A percentile compares a stretch with the other conserved stretches of the same genome.
phyloP scores from a whole-genome alignment of 1,140 invertebrate genomes.

The Papilio glaucus region DNA sequence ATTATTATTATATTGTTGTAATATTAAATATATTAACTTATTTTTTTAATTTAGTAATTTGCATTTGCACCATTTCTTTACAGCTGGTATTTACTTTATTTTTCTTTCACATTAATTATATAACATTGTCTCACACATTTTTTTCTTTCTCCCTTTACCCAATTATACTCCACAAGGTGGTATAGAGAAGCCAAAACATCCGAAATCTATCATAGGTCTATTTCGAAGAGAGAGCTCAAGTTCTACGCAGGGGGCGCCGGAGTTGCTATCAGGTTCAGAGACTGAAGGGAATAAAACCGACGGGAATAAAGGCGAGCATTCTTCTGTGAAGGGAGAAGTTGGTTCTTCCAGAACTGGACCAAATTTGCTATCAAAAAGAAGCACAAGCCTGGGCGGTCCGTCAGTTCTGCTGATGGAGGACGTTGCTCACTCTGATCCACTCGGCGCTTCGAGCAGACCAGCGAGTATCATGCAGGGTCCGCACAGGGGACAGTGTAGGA shows the following conservation, averaged over 20 bases:
- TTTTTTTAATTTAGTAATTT: not conserved
- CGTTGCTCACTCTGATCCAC: slow-evolving; percentile 81
- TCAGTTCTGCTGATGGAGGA: slow-evolving; percentile 84
- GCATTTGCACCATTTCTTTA: slow-evolving; percentile 13
- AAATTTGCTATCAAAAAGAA: slow-evolving; percentile 70
- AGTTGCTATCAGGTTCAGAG: slow-evolving; percentile 72
- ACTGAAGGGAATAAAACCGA: slow-evolving; percentile 81
- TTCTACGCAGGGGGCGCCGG: slow-evolving; percentile 82
- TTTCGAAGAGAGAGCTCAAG: slow-evolving; percentile 87
- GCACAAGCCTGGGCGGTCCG: slow-evolving; percentile 78
- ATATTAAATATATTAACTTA: not conserved
- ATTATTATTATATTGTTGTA: not conserved
- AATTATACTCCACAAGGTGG: slow-evolving; percentile 82
- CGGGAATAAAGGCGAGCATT: slow-evolving; percentile 61
- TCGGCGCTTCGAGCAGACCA: slow-evolving; percentile 82
- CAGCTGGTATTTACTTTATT: slow-evolving; percentile 28
- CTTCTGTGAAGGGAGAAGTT: slow-evolving; percentile 57
- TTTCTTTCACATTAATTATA: slow-evolving; percentile 35
- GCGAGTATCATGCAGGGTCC: slow-evolving; percentile 80
- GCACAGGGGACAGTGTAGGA: slow-evolving; percentile 85
- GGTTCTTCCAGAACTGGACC: slow-evolving; percentile 59
- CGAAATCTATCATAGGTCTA: slow-evolving; percentile 89
- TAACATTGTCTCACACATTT: slow-evolving; percentile 55
- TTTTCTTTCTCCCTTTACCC: slow-evolving; percentile 66
- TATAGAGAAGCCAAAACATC: slow-evolving; percentile 88